Percentiles rank a stretch among this genome's conserved stretches.
Evolutionary conservation across 1,140 invertebrate genomes (phyloP).

Genomic region (Kradibia gibbosae): DNA sequence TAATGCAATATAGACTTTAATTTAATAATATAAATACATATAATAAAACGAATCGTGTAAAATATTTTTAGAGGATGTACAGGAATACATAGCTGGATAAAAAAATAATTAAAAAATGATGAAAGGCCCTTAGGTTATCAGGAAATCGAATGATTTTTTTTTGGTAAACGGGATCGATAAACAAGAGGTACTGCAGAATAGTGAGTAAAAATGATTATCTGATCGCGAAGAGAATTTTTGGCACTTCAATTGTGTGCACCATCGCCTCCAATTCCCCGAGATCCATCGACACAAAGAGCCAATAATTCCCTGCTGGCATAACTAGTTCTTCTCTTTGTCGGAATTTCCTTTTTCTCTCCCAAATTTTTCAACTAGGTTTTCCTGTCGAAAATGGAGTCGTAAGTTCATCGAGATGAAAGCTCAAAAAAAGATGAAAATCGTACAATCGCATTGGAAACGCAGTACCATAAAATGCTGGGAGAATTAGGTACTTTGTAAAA

Average conservation of each 20-base stretch:
- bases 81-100: background rate
- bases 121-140: conserved; percentile 4
- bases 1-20: too few relatives aligned
- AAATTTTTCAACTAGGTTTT: conserved; percentile 12
- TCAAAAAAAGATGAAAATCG: conserved; percentile 11
- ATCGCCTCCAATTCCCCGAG: conserved; percentile 31
- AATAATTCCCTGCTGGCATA: conserved; percentile 33
- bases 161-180: background rate
- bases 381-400: conserved; percentile 5
- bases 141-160: conserved; percentile 32
- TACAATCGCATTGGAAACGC: background rate
- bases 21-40: too few relatives aligned
- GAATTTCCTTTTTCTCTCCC: background rate
- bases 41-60: too few relatives aligned
- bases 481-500: background rate
- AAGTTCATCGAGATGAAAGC: background rate
- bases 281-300: conserved; percentile 38
- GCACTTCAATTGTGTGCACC: conserved; percentile 24
- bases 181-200: background rate
- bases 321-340: conserved; percentile 19
- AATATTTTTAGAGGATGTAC: too few relatives aligned
- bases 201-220: background rate
- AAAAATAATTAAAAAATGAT: conserved; percentile 7
- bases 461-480: background rate
- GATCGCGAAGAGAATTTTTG: conserved; percentile 7